phyloP scores from a whole-genome alignment of 2,113 vertebrate genomes.

The Chloebia gouldiae region DNA sequence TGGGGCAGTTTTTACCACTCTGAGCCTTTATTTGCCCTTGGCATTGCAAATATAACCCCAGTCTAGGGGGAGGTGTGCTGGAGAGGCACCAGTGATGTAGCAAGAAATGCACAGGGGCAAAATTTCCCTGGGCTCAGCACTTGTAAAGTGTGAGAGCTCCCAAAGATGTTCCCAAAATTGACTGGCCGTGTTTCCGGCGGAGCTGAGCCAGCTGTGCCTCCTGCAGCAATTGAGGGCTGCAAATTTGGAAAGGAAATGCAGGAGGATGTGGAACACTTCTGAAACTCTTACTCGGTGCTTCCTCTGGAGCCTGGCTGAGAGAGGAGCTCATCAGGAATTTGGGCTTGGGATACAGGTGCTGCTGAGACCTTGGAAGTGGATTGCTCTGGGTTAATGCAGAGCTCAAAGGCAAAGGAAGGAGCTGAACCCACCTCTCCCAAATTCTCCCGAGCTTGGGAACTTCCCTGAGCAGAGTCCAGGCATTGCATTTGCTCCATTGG shows the following conservation, averaged over 20 bases:
- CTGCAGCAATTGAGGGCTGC: conserved; percentile 5
- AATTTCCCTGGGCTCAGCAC: neutral
- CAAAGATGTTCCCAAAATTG: neutral
- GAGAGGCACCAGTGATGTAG: neutral
- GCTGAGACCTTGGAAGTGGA: neutral
- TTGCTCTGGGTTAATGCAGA: neutral
- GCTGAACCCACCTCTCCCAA: neutral
- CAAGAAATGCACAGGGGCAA: neutral
- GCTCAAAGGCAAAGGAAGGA: neutral
- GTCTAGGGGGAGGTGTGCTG: accelerated
- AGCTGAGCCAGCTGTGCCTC: conserved; percentile 21
- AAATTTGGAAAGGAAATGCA: neutral
- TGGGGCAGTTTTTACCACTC: neutral
- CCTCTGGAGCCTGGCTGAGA: neutral
- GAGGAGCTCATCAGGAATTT: neutral
- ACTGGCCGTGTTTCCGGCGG: neutral
- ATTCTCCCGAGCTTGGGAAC: neutral
- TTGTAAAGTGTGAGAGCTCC: neutral
- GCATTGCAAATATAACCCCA: accelerated
- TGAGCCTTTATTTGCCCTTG: neutral
- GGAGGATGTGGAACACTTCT: neutral
- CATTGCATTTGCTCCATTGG: accelerated
- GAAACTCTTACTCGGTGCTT: neutral
- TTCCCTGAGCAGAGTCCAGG: neutral
- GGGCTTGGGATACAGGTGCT: neutral